Base-by-base conservation (phyloP, 2,797 vertebrate genomes). In the Pteronotus mesoamericanus region DNA sequence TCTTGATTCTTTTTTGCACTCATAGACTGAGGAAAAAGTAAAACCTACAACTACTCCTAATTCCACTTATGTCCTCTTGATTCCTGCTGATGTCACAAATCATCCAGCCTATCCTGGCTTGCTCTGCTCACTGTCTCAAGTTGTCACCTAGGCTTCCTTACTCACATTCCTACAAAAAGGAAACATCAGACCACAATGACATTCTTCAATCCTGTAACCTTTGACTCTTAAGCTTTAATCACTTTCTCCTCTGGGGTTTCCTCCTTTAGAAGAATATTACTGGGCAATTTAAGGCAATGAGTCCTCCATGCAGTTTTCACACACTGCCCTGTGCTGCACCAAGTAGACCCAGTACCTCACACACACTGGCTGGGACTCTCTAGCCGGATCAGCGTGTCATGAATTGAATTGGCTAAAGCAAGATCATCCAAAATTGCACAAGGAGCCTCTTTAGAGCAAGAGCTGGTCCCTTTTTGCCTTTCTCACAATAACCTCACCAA, bases 401-500 rank as follows among this genome's bases (percentile, higher is more conserved):
- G 15, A 90, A 57, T 34, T 42, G 46, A 93, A 61, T 51, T 91
- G 57, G 77, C 74, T 94, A 94, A 74, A 71, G n/a, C 61, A 55
- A 64, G 46, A 44, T 16, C 51, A 64, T 32, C 0, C 24, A 71
- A 57, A 44, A 85, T 79, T 72, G 96, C 26, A 79, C 90, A 94
- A 95, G 96, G 96, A 98, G 96, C 94, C 86, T 89, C 78, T 88
- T 22, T 88, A 97, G 84, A 97, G 96, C 91, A 98, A 98, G 98
- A 98, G 98, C 98, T 98, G 98, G 98, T 98, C 98, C 98, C 98
- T 98, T 98, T 97, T 97, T 69, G 97, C 98, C 97, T 89, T 98
- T 98, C 98, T 97, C 97, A 98, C 95, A 98, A 95, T 94, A 98
- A 98, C 99, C 98, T 99, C 99, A 99, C 99, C 99, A 99, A 99